Percentiles rank a stretch among this genome's conserved stretches.
Conservation (phyloP, 1,140 invertebrate species). For the Bombyx mori region ASM3026992v2 NC_085129.1:7714501-7715000, state of each 20-base stretch:
- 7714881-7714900: too few relatives aligned
- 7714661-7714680: conserved; percentile 4
- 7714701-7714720: conserved; percentile 15
- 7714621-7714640: conserved; percentile 8
- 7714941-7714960: conserved; percentile 4
- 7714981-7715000: conserved; percentile 17
- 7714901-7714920: too few relatives aligned
- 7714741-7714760: conserved; percentile 13
- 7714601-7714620: conserved; percentile 11
- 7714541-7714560: too few relatives aligned
- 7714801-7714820: not conserved
- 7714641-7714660: conserved; percentile 10
- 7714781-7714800: too few relatives aligned
- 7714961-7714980: conserved; percentile 13
- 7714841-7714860: too few relatives aligned
- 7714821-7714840: conserved; percentile 6
- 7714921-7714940: not conserved
- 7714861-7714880: too few relatives aligned
- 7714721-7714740: conserved; percentile 23
- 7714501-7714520: too few relatives aligned
- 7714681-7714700: conserved; percentile 31
- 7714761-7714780: too few relatives aligned
- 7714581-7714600: too few relatives aligned
- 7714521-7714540: too few relatives aligned
- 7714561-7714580: too few relatives aligned